Evolutionary conservation across 2,113 vertebrate species (phyloP).

Genomic region (Zapornia atra): DNA sequence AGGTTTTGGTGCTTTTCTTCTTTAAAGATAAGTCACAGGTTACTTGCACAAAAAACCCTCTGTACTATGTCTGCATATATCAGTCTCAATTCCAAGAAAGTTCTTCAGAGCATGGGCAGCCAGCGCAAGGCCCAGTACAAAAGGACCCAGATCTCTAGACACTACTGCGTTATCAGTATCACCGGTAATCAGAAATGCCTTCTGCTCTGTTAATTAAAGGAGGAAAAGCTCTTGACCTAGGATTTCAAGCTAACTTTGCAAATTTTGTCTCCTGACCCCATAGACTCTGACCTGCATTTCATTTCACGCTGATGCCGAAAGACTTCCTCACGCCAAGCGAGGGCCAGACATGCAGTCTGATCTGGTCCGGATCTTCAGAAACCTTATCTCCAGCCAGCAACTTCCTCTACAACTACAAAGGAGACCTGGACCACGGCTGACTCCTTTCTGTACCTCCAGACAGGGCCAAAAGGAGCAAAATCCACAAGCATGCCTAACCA

Average conservation of each 20-base stretch:
- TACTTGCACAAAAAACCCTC: background rate
- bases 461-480: background rate
- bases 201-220: slow-evolving; percentile 30
- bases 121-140: background rate
- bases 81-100: background rate
- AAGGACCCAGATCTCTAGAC: background rate
- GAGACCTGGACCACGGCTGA: background rate
- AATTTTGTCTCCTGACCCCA: slow-evolving; percentile 41
- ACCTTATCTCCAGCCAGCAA: slow-evolving; percentile 52
- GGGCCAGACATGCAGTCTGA: slow-evolving; percentile 1
- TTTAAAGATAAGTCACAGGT: background rate
- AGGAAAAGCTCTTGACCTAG: slow-evolving; percentile 49
- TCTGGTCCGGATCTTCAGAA: background rate
- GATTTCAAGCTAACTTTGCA: slow-evolving; percentile 43
- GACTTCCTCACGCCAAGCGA: background rate
- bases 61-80: background rate
- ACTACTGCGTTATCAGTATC: background rate
- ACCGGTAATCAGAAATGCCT: slow-evolving; percentile 18
- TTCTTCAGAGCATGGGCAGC: background rate
- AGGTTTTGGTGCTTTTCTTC: background rate
- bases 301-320: slow-evolving; percentile 17
- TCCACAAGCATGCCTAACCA: background rate
- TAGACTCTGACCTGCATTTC: background rate
- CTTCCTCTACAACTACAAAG: slow-evolving; percentile 56
- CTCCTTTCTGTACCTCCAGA: background rate